phyloP scores from a whole-genome alignment of 2,888 invertebrate genomes.

The Pherbina coryleti region DNA sequence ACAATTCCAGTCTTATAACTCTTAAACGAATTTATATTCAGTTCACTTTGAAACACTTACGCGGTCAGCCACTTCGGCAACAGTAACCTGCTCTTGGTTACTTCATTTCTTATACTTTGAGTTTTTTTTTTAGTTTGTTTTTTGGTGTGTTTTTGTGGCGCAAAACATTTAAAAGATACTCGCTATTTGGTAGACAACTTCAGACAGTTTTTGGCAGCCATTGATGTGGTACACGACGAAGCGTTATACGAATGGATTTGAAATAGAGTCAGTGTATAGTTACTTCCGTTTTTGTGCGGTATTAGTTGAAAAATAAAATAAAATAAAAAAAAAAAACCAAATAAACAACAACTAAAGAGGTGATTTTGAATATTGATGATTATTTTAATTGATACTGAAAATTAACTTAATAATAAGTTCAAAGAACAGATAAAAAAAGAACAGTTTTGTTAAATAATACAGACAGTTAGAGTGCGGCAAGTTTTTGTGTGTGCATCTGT shows the following conservation, averaged over 20 bases:
- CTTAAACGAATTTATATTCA: slow-evolving; percentile 24
- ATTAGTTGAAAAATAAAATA: too few relatives aligned
- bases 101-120: background rate
- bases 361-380: too few relatives aligned
- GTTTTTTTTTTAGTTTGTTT: background rate
- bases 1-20: background rate
- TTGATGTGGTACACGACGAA: slow-evolving; percentile 8
- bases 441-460: too few relatives aligned
- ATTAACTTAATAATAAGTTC: too few relatives aligned
- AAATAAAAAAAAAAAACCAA: too few relatives aligned
- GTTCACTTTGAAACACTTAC: slow-evolving; percentile 3
- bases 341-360: too few relatives aligned
- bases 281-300: slow-evolving; percentile 2
- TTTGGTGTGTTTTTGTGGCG: background rate
- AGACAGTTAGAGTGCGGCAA: background rate
- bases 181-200: background rate
- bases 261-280: background rate
- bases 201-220: slow-evolving; percentile 26
- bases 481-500: background rate
- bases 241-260: slow-evolving; percentile 1
- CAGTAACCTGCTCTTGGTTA: background rate
- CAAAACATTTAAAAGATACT: slow-evolving; percentile 31
- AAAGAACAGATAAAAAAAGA: too few relatives aligned
- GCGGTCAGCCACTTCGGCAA: slow-evolving; percentile 10
- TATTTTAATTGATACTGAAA: too few relatives aligned